Base-by-base conservation (phyloP, 1,140 invertebrate species). In the Neoseiulus cucumeris region DNA sequence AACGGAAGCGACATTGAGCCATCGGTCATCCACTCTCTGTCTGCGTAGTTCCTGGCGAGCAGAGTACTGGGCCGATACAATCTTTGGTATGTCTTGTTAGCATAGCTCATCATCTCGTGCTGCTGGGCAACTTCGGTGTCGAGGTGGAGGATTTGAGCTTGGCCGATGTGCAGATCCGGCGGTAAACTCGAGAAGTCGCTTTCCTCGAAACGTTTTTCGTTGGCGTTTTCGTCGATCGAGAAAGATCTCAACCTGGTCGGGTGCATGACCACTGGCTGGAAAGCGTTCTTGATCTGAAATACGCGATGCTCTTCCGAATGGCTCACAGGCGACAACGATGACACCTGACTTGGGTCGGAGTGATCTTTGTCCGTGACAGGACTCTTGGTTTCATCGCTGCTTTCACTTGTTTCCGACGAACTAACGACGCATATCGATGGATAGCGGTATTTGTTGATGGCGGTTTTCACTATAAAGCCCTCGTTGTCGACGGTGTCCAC, bases 401-500 rank as follows among this genome's bases (percentile, higher is more conserved):
- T 22, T 68, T 91, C 88, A 55, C 87, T 89, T 65, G 85, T 85
- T 28, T 71, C 70, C 1, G 22, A 29, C 0, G 85, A 83, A 7
- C 88, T 91, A 18, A 91, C 90, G 0, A 89, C 87, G 75, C 89
- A 91, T 85, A 92, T 88, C 0, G 87, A 90, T 2, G 89, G 89
- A 72, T 91, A 91, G 68, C 87, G 80, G 70, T 85, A 87, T 12
- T 84, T 85, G 68, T 85, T 89, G 33, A 91, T 89, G 6, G 85
- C 84, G 0, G 88, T 91, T 76, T 91, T 91, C 14, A 83, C 83
- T 68, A 86, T 79, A 64, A 91, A 87, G 70, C 87, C 80, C 76
- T 90, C 87, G 12, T 20, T 29, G 17, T 20, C n/a, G n/a, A n/a
- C 87, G 12, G 33, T 39, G 33, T 39, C 33, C 4, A 39, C 33